Percentiles rank a stretch among this genome's conserved stretches.
Evolutionary conservation across 2,113 vertebrate genomes (phyloP).

Genomic region (Sitta europaea): DNA sequence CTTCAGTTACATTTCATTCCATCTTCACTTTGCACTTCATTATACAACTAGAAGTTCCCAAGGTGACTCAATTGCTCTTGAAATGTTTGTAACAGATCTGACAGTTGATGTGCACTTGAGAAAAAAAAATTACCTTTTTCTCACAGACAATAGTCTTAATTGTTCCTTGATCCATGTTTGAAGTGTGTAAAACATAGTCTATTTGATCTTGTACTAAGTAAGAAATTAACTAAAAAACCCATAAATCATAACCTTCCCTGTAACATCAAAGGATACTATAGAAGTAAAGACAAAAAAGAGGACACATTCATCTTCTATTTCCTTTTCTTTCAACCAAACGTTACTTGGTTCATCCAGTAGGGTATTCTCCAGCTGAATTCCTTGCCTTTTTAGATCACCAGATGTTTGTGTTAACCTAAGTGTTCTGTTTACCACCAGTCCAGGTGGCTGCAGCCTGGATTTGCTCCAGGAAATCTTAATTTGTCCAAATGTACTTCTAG

Average conservation of each 20-base stretch:
- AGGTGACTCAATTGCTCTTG: neutral
- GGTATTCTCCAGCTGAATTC: neutral
- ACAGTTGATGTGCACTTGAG: neutral
- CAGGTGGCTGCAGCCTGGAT: neutral
- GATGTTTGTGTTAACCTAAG: neutral
- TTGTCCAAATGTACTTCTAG: constrained; percentile 8
- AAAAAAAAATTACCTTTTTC: neutral
- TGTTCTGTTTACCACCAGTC: neutral
- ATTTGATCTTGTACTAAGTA: neutral
- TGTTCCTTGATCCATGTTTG: neutral
- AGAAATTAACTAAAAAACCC: neutral
- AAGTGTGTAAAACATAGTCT: neutral
- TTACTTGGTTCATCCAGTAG: neutral
- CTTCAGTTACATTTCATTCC: neutral
- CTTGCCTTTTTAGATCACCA: neutral
- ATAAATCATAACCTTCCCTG: neutral
- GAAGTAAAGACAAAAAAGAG: neutral
- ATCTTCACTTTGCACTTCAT: neutral
- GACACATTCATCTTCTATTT: neutral
- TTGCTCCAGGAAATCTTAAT: constrained; percentile 10
- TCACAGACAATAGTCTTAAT: neutral
- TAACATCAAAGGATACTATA: neutral
- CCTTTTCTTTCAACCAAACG: neutral
- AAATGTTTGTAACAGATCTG: constrained; percentile 6
- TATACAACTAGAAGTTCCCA: neutral